phyloP scores from a whole-genome alignment of 2,888 invertebrate genomes.

The Patella depressa region DNA sequence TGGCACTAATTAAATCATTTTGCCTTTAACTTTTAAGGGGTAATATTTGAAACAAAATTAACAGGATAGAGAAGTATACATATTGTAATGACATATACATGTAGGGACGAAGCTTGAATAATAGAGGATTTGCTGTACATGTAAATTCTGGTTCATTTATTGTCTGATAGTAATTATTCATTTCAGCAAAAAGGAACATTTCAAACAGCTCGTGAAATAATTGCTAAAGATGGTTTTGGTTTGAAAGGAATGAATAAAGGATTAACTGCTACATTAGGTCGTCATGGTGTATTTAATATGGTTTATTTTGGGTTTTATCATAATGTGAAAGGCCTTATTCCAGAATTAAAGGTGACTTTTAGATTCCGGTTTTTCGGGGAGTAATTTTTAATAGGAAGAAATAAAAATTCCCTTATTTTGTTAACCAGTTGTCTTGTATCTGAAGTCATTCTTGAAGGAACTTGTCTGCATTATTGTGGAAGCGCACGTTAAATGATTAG shows the following conservation, averaged over 20 bases:
- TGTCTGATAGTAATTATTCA: background rate
- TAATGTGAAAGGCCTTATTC: constrained; percentile 82
- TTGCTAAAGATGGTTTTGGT: constrained; percentile 84
- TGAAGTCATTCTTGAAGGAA: no score
- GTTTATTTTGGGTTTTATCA: constrained; percentile 96
- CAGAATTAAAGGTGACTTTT: constrained; percentile 62
- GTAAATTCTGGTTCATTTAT: background rate
- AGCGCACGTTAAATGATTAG: no score
- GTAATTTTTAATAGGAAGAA: background rate
- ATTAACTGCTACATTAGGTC: constrained; percentile 87
- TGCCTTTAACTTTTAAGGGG: no score
- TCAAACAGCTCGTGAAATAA: constrained; percentile 84
- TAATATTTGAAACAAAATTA: no score
- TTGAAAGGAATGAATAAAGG: constrained; percentile 88
- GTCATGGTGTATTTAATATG: constrained; percentile 93
- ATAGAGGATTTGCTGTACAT: no score
- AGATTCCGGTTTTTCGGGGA: background rate
- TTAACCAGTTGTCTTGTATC: no score
- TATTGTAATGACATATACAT: no score
- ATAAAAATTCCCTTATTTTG: no score
- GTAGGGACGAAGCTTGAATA: no score
- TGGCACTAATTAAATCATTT: no score
- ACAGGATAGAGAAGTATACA: no score
- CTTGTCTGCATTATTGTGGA: no score
- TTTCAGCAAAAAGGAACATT: constrained; percentile 78